Conservation (phyloP, 2,888 invertebrate species). For the Chrysodeixis includens region DNA sequence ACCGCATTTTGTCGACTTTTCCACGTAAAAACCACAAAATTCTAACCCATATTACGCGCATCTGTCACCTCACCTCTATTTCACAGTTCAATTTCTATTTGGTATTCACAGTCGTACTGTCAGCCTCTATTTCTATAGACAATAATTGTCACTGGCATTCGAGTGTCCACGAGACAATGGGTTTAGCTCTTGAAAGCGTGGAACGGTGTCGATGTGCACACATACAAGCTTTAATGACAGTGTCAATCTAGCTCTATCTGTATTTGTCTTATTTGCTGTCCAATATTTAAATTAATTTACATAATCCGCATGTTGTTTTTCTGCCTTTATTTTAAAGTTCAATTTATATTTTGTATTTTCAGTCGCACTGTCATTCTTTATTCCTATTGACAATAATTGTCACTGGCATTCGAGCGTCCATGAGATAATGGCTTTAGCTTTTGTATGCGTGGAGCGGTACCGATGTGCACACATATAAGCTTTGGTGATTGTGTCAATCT, state of each 20-base stretch:
- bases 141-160: slow-evolving; percentile 2
- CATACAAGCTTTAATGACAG: background rate
- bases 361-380: background rate
- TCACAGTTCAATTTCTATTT: background rate
- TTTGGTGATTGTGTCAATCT: background rate
- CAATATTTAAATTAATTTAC: background rate
- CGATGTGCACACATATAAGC: background rate
- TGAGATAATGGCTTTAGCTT: background rate
- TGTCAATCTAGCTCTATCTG: background rate
- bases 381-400: background rate
- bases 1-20: too few species aligned
- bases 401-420: background rate
- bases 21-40: too few species aligned
- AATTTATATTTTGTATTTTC: background rate
- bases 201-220: background rate
- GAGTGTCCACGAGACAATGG: background rate
- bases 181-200: background rate
- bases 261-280: background rate
- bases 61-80: too few species aligned
- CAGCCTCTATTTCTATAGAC: background rate
- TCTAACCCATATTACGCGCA: too few species aligned
- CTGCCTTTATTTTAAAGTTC: background rate
- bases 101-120: background rate
- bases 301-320: too few species aligned
- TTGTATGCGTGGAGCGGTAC: background rate